Base-by-base conservation (phyloP, 2,113 vertebrate species). In the Argyrosomus japonicus region DNA sequence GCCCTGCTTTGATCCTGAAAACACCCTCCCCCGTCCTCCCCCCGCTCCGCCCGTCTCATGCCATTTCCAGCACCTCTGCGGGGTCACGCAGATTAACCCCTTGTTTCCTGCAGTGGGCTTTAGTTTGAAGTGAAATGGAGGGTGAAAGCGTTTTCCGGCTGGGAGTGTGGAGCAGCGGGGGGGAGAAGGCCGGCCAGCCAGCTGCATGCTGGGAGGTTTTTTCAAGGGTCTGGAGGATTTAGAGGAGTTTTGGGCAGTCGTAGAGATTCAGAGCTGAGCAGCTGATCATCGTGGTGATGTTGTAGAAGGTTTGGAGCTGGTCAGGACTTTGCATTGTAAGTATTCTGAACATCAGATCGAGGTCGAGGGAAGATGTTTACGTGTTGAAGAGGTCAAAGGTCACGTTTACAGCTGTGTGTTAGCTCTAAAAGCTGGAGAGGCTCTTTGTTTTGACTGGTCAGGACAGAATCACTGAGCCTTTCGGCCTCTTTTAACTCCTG, bases 41-140 rank as follows among this genome's bases (percentile, higher is more conserved):
- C 25, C 67, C 3, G 1, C 29, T 15, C 23, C 27, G 1, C 40
- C 81, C 18, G 43, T 58, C 63, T 83, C 51, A 77, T 53, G 68
- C 29, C 61, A 77, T 77, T 56, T 77, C 80, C 81, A 84, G 80
- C 77, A 75, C 77, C 81, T 77, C 81, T 6, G 51, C 10, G 2
- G 69, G 90, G 79, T 90, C 75, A 85, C 15, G 0, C 58, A 79
- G 75, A 80, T 94, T 93, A 93, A 91, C 84, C 84, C 80, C 68
- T 80, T 67, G 60, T 82, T 90, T 89, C 81, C 90, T 85, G 85
- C 78, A 76, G 63, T 54, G 54, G 75, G 73, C 56, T 73, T 85
- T 54, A 43, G 74, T 79, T 69, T 87, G 60, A 82, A 75, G 81
- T 83, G 85, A 82, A 85, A 77, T 77, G 76, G 67, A 77, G 82